phyloP scores from a whole-genome alignment of 2,888 invertebrate species.

The Alcis repandata region DNA sequence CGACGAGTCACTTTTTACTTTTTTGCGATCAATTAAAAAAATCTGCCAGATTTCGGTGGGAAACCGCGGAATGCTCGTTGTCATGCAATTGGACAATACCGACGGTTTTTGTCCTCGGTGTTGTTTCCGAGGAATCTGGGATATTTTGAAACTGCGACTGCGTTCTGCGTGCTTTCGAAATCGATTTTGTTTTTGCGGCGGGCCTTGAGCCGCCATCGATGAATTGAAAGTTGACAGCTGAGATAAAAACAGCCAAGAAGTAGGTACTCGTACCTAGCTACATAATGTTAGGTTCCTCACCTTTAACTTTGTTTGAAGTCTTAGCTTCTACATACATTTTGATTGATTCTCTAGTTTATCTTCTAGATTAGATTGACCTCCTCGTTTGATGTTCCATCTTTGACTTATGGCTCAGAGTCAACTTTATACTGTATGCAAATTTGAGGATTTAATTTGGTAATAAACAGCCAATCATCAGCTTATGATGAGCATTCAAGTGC shows the following conservation, averaged over 20 bases:
- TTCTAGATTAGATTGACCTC: background rate
- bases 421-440: background rate
- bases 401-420: background rate
- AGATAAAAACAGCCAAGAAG: conserved; percentile 35
- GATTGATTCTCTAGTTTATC: background rate
- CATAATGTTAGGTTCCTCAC: conserved; percentile 49
- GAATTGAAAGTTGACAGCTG: conserved; percentile 35
- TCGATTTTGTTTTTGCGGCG: conserved; percentile 56
- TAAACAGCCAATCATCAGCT: background rate
- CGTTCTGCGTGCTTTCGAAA: conserved; percentile 56
- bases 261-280: conserved; percentile 37
- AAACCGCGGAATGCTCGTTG: conserved; percentile 70
- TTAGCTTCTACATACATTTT: background rate
- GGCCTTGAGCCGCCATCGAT: conserved; percentile 54
- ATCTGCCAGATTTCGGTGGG: conserved; percentile 77
- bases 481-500: conserved; percentile 44
- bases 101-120: conserved; percentile 64
- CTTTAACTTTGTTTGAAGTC: background rate
- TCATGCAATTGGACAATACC: conserved; percentile 72
- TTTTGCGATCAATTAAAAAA: conserved; percentile 72
- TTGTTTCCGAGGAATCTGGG: conserved; percentile 63
- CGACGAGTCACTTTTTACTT: conserved; percentile 60
- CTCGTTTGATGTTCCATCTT: background rate
- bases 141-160: conserved; percentile 65
- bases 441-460: background rate